Evolutionary conservation across 2,888 invertebrate species (phyloP), one percentile per base, ranked within the genome.

Genomic region (Hirudinaria manillensis): DNA sequence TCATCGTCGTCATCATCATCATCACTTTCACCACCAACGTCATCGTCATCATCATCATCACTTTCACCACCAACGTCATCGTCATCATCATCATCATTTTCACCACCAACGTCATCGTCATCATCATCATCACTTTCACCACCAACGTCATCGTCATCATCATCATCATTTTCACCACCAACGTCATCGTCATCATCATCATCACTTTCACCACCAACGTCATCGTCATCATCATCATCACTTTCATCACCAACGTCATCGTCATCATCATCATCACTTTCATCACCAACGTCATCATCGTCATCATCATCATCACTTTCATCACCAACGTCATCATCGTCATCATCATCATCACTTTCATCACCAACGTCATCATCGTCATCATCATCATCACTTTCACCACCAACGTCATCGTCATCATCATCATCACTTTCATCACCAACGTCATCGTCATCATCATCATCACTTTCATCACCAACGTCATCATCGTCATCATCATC

Each of bases 291-390:
- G 36, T 70, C 70, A 70, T 70, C 70, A 53, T 53, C 55, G 36
- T 70, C 70, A 45, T 45, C 70, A 29, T 36, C 68, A 24, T 68
- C 68, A 21, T 29, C 32, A 13, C 21, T 16, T 2, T 68, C 68
- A 24, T 32, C 68, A 68, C 29, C 68, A 4, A 2, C 68, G 1
- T 68, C 68, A 4, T 24, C 68, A n/a, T n/a, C n/a, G 1, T 68
- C 68, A 68, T 68, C 68, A 72, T 72, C 72, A 72, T 55, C 72
- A 72, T 72, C 72, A 72, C 55, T 55, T 55, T 72, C 72, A 72
- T 72, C 55, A 72, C 32, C 72, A 45, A 38, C 70, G 24, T 70
- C 70, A 45, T 70, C 70, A n/a, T n/a, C n/a, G 24, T 61, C 68
- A 24, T 32, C 68, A 29, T 68, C 2, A 2, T 68, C 34, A 4